Base-by-base conservation (phyloP, 92 coral and sea anemone species). In the Siderastrea siderea region DNA sequence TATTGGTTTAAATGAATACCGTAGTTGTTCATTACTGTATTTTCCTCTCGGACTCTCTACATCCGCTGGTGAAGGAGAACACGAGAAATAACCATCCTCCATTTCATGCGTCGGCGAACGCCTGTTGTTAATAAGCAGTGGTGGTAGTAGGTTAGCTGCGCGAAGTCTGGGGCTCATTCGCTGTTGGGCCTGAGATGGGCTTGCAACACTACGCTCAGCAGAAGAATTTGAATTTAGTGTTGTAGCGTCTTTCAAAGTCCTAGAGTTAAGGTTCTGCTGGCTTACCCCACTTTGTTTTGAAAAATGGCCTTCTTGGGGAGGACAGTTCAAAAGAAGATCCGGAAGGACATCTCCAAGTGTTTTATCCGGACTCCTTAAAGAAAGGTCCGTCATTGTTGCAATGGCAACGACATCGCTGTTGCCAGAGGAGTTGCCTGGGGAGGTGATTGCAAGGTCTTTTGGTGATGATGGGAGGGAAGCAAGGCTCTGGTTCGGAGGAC, bases 61-160 rank as follows among this genome's bases (percentile, higher is more conserved):
- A 38, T 93, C 94, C 47, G 89, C 74, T 10, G 98, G 96, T 50
- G 96, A 93, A 16, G 94, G 94, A 16, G 96, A 77, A 46, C 96
- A 87, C 6, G 94, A 95, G 77, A 90, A 88, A 76, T 90, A 95
- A 5, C 96, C 94, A 14, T 95, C 98, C 52, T 95, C 98, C 7
- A 80, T 50, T 13, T 93, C 98, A 45, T 82, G 62, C 14, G 95
- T 50, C 47, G 84, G 58, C 63, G 74, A 68, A 14, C 85, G 60
- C 77, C 84, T 82, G 4, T 83, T 75, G 55, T 86, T 63, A 70
- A 91, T 88, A 3, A 52, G 77, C 77, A 95, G 88, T 51, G 96
- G 98, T 10, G 98, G 98, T 12, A 95, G 91, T 52, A 93, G 90
- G 3, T 92, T 80, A 7, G 47, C 93, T 8, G 86, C 84, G 47